Evolutionary conservation across 2,888 invertebrate species (phyloP), one percentile per base, ranked within the genome.

Genomic region (Pimpla rufipes): DNA sequence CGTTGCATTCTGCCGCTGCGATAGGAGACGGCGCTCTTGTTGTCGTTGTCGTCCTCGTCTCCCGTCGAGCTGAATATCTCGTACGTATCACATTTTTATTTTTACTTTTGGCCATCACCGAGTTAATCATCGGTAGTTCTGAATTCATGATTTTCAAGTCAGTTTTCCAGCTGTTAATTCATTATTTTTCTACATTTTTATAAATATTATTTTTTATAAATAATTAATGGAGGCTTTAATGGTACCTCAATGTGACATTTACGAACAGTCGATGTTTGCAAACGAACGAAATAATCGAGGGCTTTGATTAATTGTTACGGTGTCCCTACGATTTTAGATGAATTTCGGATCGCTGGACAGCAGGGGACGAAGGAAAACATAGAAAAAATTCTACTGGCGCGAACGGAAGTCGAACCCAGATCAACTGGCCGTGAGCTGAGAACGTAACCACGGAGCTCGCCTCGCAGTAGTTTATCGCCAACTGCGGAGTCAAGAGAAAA

Each of bases 21-120:
- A 35, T 47, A 57, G 23, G 11, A 59, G 47, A 67, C 57, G 40
- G 11, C 29, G n/a, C 67, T 35, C 29, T 59, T 52, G 35, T 77
- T 35, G 59, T 70, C 57, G 40, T 74, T 50, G 6, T 29, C 29
- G 18, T 47, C n/a, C 21, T 11, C 40, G 5, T 37, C 16, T 16
- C 16, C 5, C 7, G 5, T 47, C n/a, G 7, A 16, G 47, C 47
- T 47, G 16, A 16, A 1, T 21, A 8, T 21, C 21, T 10, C 10
- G 52, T 52, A 21, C 18, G 52, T 52, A 52, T 21, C 7, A 7
- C 29, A 29, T 29, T 42, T 42, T 42, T 42, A 29, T 57, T 57
- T n/a, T 29, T 29, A 10, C 13, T 57, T 55, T 57, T 57, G 5
- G 11, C 23, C 23, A 18, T 55, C 29, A 23, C n/a, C 13, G 6